Conservation (phyloP, 2,113 vertebrate genomes). For the Argyrosomus japonicus region DNA sequence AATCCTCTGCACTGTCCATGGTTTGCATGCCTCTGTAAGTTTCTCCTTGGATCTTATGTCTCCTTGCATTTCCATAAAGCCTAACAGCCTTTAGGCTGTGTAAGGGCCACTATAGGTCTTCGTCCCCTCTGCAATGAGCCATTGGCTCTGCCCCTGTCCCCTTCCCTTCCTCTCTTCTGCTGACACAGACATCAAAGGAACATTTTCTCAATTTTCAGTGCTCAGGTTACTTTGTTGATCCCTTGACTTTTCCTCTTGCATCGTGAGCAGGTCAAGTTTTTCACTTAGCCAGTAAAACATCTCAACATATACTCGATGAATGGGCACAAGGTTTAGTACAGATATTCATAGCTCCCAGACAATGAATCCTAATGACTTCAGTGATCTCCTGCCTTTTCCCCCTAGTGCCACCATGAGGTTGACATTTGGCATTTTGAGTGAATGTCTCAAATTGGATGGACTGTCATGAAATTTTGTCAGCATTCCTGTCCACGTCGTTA, state of each 20-base stretch:
- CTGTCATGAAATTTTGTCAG: background rate
- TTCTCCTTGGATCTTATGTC: too few relatives aligned
- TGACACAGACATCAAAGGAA: slow-evolving; percentile 14
- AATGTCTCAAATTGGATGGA: background rate
- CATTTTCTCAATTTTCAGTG: background rate
- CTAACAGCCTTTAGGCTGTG: too few relatives aligned
- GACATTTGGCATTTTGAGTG: background rate
- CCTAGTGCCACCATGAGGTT: background rate
- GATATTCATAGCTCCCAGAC: background rate
- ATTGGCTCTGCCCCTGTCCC: too few relatives aligned
- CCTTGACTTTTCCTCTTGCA: background rate
- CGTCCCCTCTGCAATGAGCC: too few relatives aligned
- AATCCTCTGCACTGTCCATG: too few relatives aligned
- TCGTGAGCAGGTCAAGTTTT: background rate
- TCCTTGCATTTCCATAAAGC: too few relatives aligned
- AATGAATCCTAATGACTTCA: background rate
- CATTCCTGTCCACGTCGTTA: background rate
- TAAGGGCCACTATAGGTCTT: too few relatives aligned
- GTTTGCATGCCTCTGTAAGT: too few relatives aligned
- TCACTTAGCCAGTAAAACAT: background rate
- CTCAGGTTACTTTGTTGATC: background rate
- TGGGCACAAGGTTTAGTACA: background rate
- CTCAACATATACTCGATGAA: too few relatives aligned
- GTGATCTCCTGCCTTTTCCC: background rate
- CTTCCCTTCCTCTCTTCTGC: background rate